These are phyloP conservation scores for Lacanobia wlatinum DNA, from an alignment of 2,888 invertebrate genomes.

Conservation along the genomic window DNA sequence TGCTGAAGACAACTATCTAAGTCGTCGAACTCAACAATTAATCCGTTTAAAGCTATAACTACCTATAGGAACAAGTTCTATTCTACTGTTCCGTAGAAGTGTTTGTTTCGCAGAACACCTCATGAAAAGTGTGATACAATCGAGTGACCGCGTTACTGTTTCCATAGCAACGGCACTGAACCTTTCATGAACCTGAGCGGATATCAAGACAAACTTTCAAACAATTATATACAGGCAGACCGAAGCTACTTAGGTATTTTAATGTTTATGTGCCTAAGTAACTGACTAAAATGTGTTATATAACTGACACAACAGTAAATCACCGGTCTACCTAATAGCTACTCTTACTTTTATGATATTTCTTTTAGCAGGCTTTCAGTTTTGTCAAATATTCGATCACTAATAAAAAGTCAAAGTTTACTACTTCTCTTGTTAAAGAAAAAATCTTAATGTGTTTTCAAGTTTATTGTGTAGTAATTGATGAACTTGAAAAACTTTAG, in stretches of 20 bases:
- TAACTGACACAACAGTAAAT: too few relatives aligned
- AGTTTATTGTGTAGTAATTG: too few relatives aligned
- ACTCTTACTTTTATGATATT: too few relatives aligned
- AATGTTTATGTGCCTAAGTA: too few relatives aligned
- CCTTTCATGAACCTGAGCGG: slow-evolving; percentile 27
- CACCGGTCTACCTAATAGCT: too few relatives aligned
- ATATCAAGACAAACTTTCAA: background rate
- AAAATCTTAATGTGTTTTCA: background rate
- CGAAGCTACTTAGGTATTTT: too few relatives aligned
- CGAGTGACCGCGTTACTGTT: slow-evolving; percentile 70
- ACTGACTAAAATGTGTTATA: too few relatives aligned
- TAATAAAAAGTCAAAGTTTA: too few relatives aligned
- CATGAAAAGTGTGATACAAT: slow-evolving; percentile 29
- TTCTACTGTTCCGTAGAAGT: background rate
- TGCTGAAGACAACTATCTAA: background rate
- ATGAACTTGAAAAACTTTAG: background rate
- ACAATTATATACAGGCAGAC: too few relatives aligned
- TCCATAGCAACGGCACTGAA: slow-evolving; percentile 67
- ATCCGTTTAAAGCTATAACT: background rate
- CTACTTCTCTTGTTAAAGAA: background rate
- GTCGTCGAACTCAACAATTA: background rate
- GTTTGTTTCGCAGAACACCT: background rate
- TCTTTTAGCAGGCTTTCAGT: background rate
- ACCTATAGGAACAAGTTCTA: background rate
- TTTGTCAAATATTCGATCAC: background rate